These are phyloP conservation scores for Silurus aristotelis DNA, from an alignment of 2,797 vertebrate genomes.

Conservation along the genomic window DNA sequence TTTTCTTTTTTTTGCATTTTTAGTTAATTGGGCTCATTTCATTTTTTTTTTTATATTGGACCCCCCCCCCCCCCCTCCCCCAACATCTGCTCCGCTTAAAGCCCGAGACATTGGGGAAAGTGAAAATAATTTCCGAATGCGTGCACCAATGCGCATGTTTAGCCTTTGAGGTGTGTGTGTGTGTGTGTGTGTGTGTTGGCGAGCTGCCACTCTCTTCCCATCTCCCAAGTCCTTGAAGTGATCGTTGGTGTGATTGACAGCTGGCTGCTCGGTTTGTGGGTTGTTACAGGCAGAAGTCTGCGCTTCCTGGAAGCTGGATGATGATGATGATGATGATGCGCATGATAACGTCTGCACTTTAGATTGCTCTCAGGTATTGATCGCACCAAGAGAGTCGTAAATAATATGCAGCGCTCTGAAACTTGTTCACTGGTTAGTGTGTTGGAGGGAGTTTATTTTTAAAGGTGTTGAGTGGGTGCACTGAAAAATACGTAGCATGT, in stretches of 20 bases:
- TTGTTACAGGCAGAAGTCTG: slow-evolving; percentile 14
- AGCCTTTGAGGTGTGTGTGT: background rate
- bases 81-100: background rate
- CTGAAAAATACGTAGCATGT: background rate
- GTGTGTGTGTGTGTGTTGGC: slow-evolving; percentile 34
- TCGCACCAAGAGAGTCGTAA: background rate
- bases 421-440: background rate
- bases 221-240: slow-evolving; percentile 26
- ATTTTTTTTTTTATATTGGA: background rate
- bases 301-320: slow-evolving; percentile 23
- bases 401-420: background rate
- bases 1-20: background rate
- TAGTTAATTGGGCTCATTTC: background rate
- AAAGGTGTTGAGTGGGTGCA: background rate
- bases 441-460: background rate
- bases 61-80: background rate
- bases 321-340: slow-evolving; percentile 15
- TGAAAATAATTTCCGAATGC: background rate
- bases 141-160: no score
- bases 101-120: background rate
- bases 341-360: slow-evolving; percentile 14
- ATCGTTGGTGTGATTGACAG: slow-evolving; percentile 43
- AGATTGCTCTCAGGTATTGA: slow-evolving; percentile 30
- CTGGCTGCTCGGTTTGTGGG: slow-evolving; percentile 30
- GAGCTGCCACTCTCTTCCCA: slow-evolving; percentile 44